Conservation (phyloP, 1,140 invertebrate genomes). For the Grapholita molesta region DNA sequence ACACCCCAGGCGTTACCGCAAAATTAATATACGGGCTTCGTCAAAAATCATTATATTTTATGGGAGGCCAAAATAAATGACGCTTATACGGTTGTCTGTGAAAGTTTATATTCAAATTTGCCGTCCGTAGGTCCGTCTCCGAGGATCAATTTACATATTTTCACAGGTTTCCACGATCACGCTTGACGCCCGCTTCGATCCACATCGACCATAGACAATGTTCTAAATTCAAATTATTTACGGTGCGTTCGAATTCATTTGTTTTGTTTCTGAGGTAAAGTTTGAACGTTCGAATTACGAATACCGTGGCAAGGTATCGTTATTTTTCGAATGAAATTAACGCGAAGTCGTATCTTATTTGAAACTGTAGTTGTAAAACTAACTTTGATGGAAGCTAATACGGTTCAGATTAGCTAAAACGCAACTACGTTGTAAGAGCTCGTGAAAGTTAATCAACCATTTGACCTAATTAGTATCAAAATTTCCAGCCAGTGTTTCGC, state of each 20-base stretch:
- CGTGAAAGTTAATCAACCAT: background rate
- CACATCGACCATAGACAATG: conserved; percentile 33
- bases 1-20: conserved; percentile 35
- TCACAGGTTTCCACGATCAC: conserved; percentile 68
- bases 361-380: background rate
- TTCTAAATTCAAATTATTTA: conserved; percentile 47
- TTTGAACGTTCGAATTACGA: background rate
- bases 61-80: conserved; percentile 71
- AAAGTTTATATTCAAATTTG: conserved; percentile 77
- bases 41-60: conserved; percentile 78
- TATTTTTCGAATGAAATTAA: background rate
- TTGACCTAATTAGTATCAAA: conserved; percentile 8
- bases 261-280: conserved; percentile 12
- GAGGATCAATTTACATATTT: conserved; percentile 77
- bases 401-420: background rate
- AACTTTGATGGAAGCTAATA: background rate
- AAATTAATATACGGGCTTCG: conserved; percentile 67
- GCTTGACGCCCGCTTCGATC: conserved; percentile 39
- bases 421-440: background rate
- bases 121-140: conserved; percentile 65
- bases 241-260: conserved; percentile 21
- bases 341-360: background rate
- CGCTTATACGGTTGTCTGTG: conserved; percentile 61
- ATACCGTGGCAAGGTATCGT: background rate
- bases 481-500: background rate